Conservation (phyloP, 2,888 invertebrate genomes). For the Nomada hirtipes region DNA sequence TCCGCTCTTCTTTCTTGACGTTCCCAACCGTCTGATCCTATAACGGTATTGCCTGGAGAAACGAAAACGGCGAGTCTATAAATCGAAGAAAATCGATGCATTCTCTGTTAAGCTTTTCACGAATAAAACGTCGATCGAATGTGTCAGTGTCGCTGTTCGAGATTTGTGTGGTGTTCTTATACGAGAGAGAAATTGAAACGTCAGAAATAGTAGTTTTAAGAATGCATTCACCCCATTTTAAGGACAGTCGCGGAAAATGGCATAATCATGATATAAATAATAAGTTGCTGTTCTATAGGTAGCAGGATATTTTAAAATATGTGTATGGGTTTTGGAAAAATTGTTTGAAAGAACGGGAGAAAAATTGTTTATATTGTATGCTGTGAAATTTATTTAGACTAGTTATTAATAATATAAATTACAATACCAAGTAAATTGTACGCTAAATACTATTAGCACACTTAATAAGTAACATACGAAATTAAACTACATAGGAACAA, state of each 20-base stretch:
- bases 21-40: constrained; percentile 28
- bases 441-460: too few species aligned
- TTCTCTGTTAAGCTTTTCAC: constrained; percentile 10
- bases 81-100: constrained; percentile 43
- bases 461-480: too few species aligned
- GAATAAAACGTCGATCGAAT: constrained; percentile 25
- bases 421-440: background rate
- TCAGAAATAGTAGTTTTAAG: too few species aligned
- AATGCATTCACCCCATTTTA: too few species aligned
- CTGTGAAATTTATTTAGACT: background rate
- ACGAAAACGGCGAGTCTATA: constrained; percentile 38
- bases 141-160: background rate
- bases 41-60: constrained; percentile 41
- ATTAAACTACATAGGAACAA: too few species aligned
- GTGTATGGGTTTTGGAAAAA: too few species aligned
- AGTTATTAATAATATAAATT: background rate
- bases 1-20: constrained; percentile 18
- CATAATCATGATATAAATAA: background rate
- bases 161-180: background rate
- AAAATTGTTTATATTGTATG: too few species aligned
- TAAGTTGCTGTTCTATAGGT: background rate
- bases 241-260: background rate
- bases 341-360: too few species aligned
- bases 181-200: background rate
- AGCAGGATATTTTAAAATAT: too few species aligned